Percentiles rank a stretch among this genome's conserved stretches.
Conservation (phyloP, 2,888 invertebrate genomes). For the Polietes domitor region DNA sequence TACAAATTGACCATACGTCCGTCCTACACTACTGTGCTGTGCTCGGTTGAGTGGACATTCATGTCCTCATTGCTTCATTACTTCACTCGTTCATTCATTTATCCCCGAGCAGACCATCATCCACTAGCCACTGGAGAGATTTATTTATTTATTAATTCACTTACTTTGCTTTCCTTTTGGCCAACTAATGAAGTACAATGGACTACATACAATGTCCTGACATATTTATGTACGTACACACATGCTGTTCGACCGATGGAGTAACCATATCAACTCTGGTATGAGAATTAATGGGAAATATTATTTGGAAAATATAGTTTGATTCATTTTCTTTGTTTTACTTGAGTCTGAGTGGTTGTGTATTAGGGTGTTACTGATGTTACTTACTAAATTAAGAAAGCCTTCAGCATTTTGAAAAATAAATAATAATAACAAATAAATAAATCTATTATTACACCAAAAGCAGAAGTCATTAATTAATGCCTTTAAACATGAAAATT, state of each 20-base stretch:
- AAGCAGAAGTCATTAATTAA: too few relatives aligned
- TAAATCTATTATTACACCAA: too few relatives aligned
- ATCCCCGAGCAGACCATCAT: background rate
- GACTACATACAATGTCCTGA: background rate
- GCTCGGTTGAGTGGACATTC: conserved; percentile 6
- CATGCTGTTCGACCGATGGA: background rate
- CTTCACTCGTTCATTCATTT: background rate
- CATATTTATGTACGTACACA: background rate
- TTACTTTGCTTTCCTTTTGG: conserved; percentile 25
- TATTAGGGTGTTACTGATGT: too few relatives aligned
- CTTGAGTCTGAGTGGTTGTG: background rate
- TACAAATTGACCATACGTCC: background rate
- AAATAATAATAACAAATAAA: too few relatives aligned
- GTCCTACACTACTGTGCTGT: background rate
- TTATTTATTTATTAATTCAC: conserved; percentile 43
- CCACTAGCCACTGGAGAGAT: conserved; percentile 46
- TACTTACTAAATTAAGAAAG: too few relatives aligned
- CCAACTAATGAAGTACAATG: conserved; percentile 37
- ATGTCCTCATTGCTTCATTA: conserved; percentile 15
- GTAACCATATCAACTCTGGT: background rate
- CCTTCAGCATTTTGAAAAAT: too few relatives aligned
- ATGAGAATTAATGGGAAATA: conserved; percentile 9
- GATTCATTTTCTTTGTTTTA: conserved; percentile 11
- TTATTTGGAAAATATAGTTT: conserved; percentile 27
- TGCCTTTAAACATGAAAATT: too few relatives aligned